Conservation (phyloP, 2,888 invertebrate species). For the Neoscelio sp. region DNA sequence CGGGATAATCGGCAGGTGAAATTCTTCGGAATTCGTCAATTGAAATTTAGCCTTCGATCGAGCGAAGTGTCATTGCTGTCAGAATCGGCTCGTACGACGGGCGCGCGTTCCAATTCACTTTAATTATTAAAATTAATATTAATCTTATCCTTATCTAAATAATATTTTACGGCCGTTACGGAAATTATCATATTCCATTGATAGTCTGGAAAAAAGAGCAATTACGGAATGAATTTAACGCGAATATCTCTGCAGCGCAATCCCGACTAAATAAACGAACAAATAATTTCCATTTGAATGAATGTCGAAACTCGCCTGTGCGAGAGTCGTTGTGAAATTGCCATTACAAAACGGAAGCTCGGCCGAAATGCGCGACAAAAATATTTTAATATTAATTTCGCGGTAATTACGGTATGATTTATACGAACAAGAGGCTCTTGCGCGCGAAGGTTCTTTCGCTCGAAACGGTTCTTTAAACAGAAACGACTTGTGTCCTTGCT, state of each 20-base stretch:
- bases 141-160: constrained; percentile 27
- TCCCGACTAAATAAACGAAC: neutral
- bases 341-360: constrained; percentile 26
- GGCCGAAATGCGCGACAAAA: neutral
- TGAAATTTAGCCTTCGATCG: too few species aligned
- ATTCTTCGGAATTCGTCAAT: too few species aligned
- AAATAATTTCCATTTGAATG: constrained; percentile 10
- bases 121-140: constrained; percentile 5
- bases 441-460: too few species aligned
- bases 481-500: constrained; percentile 80
- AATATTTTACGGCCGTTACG: constrained; percentile 12
- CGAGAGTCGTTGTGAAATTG: constrained; percentile 26
- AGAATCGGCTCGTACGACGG: too few species aligned
- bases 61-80: too few species aligned
- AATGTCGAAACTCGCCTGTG: constrained; percentile 23
- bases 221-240: constrained; percentile 25
- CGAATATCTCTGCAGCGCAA: constrained; percentile 14
- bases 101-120: too few species aligned
- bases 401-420: constrained; percentile 8
- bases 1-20: too few species aligned
- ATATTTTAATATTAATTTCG: constrained; percentile 26
- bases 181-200: constrained; percentile 41
- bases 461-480: constrained; percentile 58
- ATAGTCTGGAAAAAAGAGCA: constrained; percentile 19
- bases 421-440: too few species aligned